Percentiles rank a stretch among this genome's conserved stretches.
These are phyloP conservation scores for Zosterops japonicus DNA, from an alignment of 2,113 vertebrate genomes.

Conservation along the genomic window DNA sequence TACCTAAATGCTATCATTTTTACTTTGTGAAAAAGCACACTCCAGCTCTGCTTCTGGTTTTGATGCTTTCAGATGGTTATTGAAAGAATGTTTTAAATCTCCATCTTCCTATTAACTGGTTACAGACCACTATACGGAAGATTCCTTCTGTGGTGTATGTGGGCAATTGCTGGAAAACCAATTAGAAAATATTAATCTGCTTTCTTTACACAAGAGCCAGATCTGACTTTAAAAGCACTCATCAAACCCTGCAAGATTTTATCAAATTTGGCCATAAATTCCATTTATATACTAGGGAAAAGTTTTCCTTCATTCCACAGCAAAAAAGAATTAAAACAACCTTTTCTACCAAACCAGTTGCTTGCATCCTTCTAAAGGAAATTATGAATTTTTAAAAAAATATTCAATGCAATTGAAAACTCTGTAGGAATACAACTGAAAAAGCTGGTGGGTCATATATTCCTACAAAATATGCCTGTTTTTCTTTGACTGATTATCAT, in stretches of 20 bases:
- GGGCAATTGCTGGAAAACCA: background rate
- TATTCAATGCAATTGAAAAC: background rate
- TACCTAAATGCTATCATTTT: background rate
- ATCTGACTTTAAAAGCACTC: background rate
- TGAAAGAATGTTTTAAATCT: background rate
- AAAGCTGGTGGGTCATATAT: background rate
- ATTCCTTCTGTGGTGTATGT: fast-evolving
- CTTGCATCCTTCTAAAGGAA: background rate
- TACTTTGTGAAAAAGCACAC: background rate
- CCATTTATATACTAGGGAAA: background rate
- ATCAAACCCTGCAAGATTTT: background rate
- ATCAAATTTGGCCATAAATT: background rate
- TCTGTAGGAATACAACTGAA: background rate
- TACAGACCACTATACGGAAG: background rate
- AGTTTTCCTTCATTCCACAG: background rate
- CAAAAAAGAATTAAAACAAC: background rate
- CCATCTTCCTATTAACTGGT: background rate
- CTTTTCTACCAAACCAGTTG: background rate
- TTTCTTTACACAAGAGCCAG: background rate
- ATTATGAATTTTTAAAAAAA: background rate
- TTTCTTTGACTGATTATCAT: background rate
- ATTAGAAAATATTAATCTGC: background rate
- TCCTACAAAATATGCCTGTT: background rate
- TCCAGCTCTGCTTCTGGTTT: background rate
- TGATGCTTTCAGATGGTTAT: background rate